These are phyloP conservation scores for Papilio xuthus DNA, from an alignment of 1,140 invertebrate genomes.

Conservation along the genomic window DNA sequence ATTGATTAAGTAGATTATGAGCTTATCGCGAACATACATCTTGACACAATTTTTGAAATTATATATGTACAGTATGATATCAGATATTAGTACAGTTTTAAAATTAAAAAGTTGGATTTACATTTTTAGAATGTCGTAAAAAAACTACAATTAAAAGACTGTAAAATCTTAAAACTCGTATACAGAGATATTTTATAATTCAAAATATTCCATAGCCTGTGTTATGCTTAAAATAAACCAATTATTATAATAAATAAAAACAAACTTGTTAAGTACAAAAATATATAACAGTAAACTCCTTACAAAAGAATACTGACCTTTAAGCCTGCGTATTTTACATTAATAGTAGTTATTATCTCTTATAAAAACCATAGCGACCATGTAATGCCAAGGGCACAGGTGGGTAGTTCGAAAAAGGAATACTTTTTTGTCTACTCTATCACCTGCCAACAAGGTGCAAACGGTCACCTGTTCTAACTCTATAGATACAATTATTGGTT, in stretches of 20 bases:
- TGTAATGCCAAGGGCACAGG: constrained; percentile 20
- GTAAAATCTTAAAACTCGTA: too few species aligned
- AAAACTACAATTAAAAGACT: too few species aligned
- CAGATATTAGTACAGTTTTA: too few species aligned
- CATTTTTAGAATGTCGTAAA: too few species aligned
- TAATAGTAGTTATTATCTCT: background rate
- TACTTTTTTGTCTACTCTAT: background rate
- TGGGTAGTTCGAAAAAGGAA: constrained; percentile 20
- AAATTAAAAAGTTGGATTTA: too few species aligned
- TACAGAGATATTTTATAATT: too few species aligned
- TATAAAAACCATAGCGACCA: background rate
- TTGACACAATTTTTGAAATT: too few species aligned
- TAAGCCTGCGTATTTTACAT: background rate
- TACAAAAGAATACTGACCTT: constrained; percentile 7
- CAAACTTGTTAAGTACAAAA: background rate
- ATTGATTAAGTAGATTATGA: too few species aligned
- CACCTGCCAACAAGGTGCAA: constrained; percentile 30
- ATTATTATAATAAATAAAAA: background rate
- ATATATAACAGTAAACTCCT: constrained; percentile 3
- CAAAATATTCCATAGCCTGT: too few species aligned
- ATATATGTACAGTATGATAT: too few species aligned
- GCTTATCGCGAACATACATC: too few species aligned
- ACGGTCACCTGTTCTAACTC: constrained; percentile 25
- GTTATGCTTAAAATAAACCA: background rate
- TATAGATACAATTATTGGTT: background rate